Conservation (phyloP, 2,888 invertebrate species). For the Eupithecia inturbata region DNA sequence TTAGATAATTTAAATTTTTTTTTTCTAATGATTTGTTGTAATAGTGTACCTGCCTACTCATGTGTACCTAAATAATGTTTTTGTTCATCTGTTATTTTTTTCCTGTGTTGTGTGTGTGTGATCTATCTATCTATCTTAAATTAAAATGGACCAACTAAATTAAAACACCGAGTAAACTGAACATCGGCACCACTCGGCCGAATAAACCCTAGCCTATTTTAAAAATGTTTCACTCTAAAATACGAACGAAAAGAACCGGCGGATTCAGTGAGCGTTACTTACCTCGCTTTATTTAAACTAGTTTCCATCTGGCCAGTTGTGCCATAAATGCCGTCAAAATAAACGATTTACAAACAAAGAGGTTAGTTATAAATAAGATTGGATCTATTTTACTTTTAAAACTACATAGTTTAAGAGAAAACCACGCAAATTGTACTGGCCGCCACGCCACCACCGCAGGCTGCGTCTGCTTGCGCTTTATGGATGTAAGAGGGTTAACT, state of each 20-base stretch:
- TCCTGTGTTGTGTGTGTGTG: too few species aligned
- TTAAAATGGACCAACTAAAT: neutral
- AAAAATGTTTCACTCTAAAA: conserved; percentile 10
- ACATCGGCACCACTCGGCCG: neutral
- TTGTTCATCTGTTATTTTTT: too few species aligned
- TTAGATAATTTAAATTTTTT: too few species aligned
- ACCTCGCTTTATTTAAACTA: conserved; percentile 19
- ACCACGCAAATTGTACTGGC: too few species aligned
- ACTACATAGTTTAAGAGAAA: neutral
- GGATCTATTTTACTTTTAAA: neutral
- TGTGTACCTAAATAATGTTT: too few species aligned
- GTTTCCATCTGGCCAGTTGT: conserved; percentile 20
- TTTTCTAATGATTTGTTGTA: too few species aligned
- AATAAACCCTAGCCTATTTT: conserved; percentile 8
- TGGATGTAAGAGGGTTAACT: too few species aligned
- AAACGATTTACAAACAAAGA: conserved; percentile 1
- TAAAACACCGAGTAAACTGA: neutral
- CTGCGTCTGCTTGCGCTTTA: too few species aligned
- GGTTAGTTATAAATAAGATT: conserved; percentile 5
- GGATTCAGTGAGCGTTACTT: conserved; percentile 12
- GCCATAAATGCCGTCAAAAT: conserved; percentile 23
- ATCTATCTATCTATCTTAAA: too few species aligned
- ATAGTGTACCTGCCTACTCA: too few species aligned
- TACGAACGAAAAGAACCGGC: conserved; percentile 9
- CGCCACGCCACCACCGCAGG: too few species aligned